Percentiles rank a stretch among this genome's conserved stretches.
Conservation (phyloP, 64 coral and sea anemone species). For the Pocillopora verrucosa region DNA sequence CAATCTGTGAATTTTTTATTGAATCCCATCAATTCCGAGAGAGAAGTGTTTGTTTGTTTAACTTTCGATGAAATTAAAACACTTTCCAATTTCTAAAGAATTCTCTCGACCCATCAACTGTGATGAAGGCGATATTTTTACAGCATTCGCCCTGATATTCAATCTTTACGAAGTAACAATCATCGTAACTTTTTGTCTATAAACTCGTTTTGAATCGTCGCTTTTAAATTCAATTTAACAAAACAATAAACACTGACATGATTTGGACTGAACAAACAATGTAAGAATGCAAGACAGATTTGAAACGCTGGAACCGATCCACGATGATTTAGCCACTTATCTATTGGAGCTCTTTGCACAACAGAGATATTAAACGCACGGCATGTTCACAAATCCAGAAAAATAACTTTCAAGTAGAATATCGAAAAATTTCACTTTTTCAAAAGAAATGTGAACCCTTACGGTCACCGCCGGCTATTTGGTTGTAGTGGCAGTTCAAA, state of each 20-base stretch:
- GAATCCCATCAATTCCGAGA: neutral
- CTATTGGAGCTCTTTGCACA: neutral
- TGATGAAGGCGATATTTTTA: neutral
- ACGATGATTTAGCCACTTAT: neutral
- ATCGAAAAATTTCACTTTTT: too few relatives aligned
- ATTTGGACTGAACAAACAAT: slow-evolving; percentile 2
- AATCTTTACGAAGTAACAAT: neutral
- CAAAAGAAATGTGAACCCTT: neutral
- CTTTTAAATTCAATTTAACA: too few relatives aligned
- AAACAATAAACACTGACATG: neutral
- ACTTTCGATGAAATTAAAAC: neutral
- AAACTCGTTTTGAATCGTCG: too few relatives aligned
- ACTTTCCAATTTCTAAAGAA: neutral
- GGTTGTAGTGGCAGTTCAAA: neutral
- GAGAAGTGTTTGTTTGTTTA: slow-evolving; percentile 2
- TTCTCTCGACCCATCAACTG: too few relatives aligned
- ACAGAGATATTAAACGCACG: neutral
- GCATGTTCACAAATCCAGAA: neutral
- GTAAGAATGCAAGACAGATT: neutral
- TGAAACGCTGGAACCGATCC: neutral
- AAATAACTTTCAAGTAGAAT: too few relatives aligned
- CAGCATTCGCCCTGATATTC: neutral
- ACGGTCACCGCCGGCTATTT: neutral
- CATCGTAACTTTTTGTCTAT: neutral
- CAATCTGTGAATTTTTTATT: too few relatives aligned